phyloP scores from a whole-genome alignment of 2,113 vertebrate genomes.

The Glaucomys volans region DNA sequence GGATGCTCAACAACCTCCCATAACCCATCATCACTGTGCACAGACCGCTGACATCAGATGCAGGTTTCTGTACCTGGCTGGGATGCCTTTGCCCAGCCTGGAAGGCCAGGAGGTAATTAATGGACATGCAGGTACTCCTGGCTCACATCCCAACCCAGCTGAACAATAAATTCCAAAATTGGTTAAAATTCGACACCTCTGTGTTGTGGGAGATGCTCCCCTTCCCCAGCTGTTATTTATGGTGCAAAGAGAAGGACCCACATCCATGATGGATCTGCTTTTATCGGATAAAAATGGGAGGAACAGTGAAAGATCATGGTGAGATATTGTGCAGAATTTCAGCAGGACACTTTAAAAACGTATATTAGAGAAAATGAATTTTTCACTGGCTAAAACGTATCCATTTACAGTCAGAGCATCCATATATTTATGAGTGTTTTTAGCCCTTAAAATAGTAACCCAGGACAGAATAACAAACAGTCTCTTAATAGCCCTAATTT shows the following conservation, averaged over 20 bases:
- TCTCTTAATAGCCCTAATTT: constrained; percentile 75
- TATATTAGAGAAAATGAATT: constrained; percentile 76
- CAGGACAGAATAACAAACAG: constrained; percentile 73
- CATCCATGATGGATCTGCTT: constrained; percentile 62
- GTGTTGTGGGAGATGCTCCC: not conserved
- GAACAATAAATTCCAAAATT: not conserved
- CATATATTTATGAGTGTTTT: constrained; percentile 78
- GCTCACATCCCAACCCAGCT: not conserved
- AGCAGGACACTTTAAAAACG: constrained; percentile 70
- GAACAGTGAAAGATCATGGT: constrained; percentile 58
- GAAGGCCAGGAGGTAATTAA: not conserved
- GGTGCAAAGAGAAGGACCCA: constrained; percentile 14
- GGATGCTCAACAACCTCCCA: not conserved
- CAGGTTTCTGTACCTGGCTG: not conserved
- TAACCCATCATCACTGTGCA: not conserved
- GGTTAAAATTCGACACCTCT: not conserved
- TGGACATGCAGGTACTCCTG: not conserved
- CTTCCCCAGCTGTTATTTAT: constrained; percentile 11
- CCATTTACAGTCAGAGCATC: constrained; percentile 50
- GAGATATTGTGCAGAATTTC: constrained; percentile 71
- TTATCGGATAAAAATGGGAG: constrained; percentile 67
- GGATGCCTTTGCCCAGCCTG: not conserved
- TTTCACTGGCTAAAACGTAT: constrained; percentile 73
- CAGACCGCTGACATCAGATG: not conserved
- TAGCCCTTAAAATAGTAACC: constrained; percentile 76